A percentile compares a stretch with the other conserved stretches of the same genome.
These are phyloP conservation scores for Anthoscopus minutus DNA, from an alignment of 2,113 vertebrate genomes.

Conservation along the genomic window DNA sequence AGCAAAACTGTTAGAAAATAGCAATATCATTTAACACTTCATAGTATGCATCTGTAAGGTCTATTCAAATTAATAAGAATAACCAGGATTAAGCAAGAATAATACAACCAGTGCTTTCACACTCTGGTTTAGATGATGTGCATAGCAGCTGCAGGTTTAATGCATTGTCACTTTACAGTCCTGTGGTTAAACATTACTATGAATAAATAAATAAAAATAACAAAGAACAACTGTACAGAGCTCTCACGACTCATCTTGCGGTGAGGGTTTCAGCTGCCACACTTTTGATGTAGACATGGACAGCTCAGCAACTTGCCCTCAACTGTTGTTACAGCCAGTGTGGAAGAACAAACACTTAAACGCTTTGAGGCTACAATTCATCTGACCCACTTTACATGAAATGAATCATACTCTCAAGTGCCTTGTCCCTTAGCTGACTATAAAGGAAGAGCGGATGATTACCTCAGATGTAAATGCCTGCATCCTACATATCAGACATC, in stretches of 20 bases:
- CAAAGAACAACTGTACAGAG: neutral
- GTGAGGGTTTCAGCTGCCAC: neutral
- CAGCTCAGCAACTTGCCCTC: neutral
- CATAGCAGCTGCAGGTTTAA: neutral
- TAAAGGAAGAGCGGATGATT: neutral
- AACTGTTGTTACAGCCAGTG: neutral
- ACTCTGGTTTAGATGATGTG: neutral
- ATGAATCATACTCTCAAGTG: conserved; percentile 36
- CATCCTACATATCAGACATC: neutral
- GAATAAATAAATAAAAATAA: neutral
- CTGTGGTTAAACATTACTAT: neutral
- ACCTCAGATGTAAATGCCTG: neutral
- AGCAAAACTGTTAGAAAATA: neutral
- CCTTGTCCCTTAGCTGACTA: neutral
- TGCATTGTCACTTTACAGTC: neutral
- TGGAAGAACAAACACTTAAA: conserved; percentile 1
- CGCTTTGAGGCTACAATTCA: conserved; percentile 8
- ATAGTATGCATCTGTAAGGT: neutral
- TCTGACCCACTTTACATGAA: conserved; percentile 47
- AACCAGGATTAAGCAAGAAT: neutral
- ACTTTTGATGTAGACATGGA: neutral
- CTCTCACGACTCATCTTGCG: neutral
- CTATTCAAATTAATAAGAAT: neutral
- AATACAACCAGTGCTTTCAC: neutral
- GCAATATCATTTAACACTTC: neutral